These are phyloP conservation scores for Barbus barbus DNA, from an alignment of 2,113 vertebrate genomes.

Conservation along the genomic window DNA sequence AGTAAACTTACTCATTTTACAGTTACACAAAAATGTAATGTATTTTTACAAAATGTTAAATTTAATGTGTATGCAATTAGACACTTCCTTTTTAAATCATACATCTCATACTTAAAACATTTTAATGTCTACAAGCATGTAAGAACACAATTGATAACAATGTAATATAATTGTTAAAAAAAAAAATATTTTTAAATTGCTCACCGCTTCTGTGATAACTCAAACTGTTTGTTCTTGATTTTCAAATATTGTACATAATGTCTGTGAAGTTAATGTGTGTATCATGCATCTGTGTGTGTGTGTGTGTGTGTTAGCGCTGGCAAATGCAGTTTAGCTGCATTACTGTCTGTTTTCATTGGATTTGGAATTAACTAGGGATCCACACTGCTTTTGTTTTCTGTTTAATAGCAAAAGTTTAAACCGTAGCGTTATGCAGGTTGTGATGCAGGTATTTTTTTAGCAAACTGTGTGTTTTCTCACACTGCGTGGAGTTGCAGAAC, in stretches of 20 bases:
- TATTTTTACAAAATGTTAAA: background rate
- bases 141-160: background rate
- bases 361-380: conserved; percentile 46
- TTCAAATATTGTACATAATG: background rate
- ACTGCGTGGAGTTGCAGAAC: background rate
- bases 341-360: conserved; percentile 46
- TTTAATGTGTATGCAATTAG: background rate
- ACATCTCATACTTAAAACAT: background rate
- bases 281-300: background rate
- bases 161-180: background rate
- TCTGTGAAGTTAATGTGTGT: conserved; percentile 1
- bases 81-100: background rate
- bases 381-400: conserved; percentile 47
- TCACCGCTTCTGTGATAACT: too few relatives aligned
- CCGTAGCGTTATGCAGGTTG: conserved; percentile 34
- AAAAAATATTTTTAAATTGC: too few relatives aligned
- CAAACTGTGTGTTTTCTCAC: conserved; percentile 11
- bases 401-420: conserved; percentile 46
- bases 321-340: conserved; percentile 41
- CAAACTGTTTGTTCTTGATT: too few relatives aligned
- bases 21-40: background rate
- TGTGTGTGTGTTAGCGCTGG: background rate
- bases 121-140: background rate
- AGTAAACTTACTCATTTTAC: background rate
- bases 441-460: background rate